Conservation (phyloP, 2,888 invertebrate genomes). For the Acleris laterana region DNA sequence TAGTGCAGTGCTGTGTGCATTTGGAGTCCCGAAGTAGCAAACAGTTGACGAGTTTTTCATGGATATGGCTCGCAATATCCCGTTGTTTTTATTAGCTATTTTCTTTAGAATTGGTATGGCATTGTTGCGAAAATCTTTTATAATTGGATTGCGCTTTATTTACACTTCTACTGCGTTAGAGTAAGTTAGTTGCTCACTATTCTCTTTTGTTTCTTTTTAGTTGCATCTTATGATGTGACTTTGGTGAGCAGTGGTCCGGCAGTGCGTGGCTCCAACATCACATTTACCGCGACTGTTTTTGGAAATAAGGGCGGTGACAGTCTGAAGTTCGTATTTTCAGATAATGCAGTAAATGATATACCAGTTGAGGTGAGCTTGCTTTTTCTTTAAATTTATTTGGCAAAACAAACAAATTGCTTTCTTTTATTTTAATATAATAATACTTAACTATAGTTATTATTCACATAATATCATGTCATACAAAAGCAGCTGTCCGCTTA, state of each 20-base stretch:
- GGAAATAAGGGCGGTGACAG: constrained; percentile 65
- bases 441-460: too few species aligned
- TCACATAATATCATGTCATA: too few species aligned
- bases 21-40: constrained; percentile 5
- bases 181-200: background rate
- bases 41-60: constrained; percentile 6
- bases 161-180: background rate
- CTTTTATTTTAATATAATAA: too few species aligned
- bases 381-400: background rate
- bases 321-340: constrained; percentile 84
- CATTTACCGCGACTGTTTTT: constrained; percentile 86
- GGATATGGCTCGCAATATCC: constrained; percentile 31
- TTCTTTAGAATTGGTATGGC: constrained; percentile 31
- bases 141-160: background rate
- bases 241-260: constrained; percentile 87
- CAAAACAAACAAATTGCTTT: too few species aligned
- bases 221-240: constrained; percentile 65
- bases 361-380: constrained; percentile 15
- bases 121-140: constrained; percentile 3
- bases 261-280: constrained; percentile 89
- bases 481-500: too few species aligned
- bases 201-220: constrained; percentile 45
- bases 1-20: constrained; percentile 3
- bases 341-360: constrained; percentile 79
- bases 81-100: constrained; percentile 33